Conservation (phyloP, 2,888 invertebrate genomes). For the Rhingia campestris region DNA sequence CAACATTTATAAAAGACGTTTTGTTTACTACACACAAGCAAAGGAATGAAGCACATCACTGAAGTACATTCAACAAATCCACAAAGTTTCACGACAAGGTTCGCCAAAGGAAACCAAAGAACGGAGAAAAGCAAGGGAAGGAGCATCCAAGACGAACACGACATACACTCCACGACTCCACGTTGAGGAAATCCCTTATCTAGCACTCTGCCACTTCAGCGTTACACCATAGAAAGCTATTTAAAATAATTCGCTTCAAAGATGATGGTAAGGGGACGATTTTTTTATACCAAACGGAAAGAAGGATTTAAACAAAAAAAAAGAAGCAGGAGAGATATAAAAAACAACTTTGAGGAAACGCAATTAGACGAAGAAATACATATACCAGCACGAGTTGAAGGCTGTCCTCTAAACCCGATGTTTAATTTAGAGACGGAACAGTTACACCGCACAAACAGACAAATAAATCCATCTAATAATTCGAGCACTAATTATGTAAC, state of each 20-base stretch:
- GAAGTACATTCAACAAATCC: conserved; percentile 67
- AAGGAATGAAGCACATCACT: conserved; percentile 36
- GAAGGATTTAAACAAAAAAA: conserved; percentile 45
- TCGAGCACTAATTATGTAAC: conserved; percentile 57
- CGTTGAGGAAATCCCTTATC: conserved; percentile 65
- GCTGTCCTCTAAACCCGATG: conserved; percentile 25
- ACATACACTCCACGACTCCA: conserved; percentile 31
- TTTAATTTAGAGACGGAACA: conserved; percentile 41
- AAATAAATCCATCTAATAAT: conserved; percentile 46
- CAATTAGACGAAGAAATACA: conserved; percentile 53
- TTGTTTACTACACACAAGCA: conserved; percentile 18
- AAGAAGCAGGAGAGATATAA: not conserved
- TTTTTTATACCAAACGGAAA: conserved; percentile 55
- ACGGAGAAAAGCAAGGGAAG: not conserved
- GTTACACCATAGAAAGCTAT: conserved; percentile 66
- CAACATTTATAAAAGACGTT: conserved; percentile 34
- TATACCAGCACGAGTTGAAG: conserved; percentile 29
- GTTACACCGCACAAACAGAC: conserved; percentile 18
- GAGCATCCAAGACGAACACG: conserved; percentile 21
- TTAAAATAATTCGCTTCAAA: conserved; percentile 65
- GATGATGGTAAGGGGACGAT: conserved; percentile 11
- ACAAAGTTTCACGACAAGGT: conserved; percentile 45
- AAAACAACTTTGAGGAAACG: conserved; percentile 46
- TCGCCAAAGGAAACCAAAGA: not conserved
- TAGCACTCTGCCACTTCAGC: conserved; percentile 66